Evolutionary conservation across 2,888 invertebrate genomes (phyloP).

Genomic region (Drosophila nr. perissopoda): DNA sequence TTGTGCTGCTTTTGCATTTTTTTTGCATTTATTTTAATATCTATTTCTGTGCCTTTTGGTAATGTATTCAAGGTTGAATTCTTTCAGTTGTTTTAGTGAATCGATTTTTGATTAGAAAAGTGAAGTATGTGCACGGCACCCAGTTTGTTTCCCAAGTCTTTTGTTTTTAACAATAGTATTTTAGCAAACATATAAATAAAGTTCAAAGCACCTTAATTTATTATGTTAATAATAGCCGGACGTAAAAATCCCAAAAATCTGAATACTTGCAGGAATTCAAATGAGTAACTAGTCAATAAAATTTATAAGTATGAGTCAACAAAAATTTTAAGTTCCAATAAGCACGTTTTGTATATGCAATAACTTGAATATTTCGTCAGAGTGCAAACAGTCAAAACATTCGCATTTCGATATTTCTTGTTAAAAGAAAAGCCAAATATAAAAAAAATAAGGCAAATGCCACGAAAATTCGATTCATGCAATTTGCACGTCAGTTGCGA

Average conservation of each 20-base stretch:
- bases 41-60: slow-evolving; percentile 16
- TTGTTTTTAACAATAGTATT: slow-evolving; percentile 26
- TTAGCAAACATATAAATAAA: neutral
- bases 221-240: slow-evolving; percentile 10
- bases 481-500: slow-evolving; percentile 43
- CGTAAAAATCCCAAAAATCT: slow-evolving; percentile 1
- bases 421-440: slow-evolving; percentile 35
- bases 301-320: slow-evolving; percentile 16
- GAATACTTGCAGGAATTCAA: slow-evolving; percentile 16
- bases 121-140: slow-evolving; percentile 8
- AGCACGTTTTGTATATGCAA: neutral
- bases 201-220: neutral
- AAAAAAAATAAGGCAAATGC: slow-evolving; percentile 20
- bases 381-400: slow-evolving; percentile 3
- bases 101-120: slow-evolving; percentile 4
- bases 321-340: slow-evolving; percentile 7
- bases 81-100: slow-evolving; percentile 28
- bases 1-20: slow-evolving; percentile 9
- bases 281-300: slow-evolving; percentile 18
- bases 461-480: slow-evolving; percentile 23
- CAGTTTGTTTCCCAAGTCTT: slow-evolving; percentile 55
- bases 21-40: slow-evolving; percentile 2
- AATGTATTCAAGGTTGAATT: slow-evolving; percentile 63
- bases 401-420: slow-evolving; percentile 37
- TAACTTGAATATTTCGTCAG: slow-evolving; percentile 2